Evolutionary conservation across 2,113 vertebrate genomes (phyloP), one percentile per base, ranked within the genome.

Genomic region (Hippocampus comes): DNA sequence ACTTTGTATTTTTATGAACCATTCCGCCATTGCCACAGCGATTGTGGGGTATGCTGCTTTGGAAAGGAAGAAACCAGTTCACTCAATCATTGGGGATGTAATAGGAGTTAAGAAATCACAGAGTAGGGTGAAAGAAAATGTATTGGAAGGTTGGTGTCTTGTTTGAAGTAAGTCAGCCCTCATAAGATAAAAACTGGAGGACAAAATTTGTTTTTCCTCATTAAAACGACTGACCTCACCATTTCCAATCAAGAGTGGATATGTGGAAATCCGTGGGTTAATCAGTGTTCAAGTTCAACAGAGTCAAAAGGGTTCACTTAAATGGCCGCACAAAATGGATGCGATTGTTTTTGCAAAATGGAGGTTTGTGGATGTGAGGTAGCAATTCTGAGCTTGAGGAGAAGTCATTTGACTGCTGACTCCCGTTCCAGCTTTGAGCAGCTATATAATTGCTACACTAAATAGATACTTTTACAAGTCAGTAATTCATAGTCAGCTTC

Each of bases 401-500:
- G 83, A 80, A 89, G 84, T 90, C 88, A 89, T 88, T 85, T 84
- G 72, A 78, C 85, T 88, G 84, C 87, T 88, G 86, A 89, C 84
- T 87, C 72, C 25, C 72, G 76, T 88, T 82, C 84, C 86, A 83
- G 81, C 86, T 42, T 78, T 78, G 85, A 88, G 84, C 75, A 15
- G 66, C 77, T 80, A 25, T 81, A 86, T 89, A 89, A 91, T 89
- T 88, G 87, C 87, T 84, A 64, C 81, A 81, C 79, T 90, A 89
- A 90, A 91, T 89, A 87, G 88, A 88, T 80, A 80, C 73, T 84
- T 86, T 89, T 85, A 79, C 83, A 76, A 85, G 79, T 79, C 75
- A 25, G 76, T 90, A 87, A 88, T 88, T 91, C 78, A 86, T 83
- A 87, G 88, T 89, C 87, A 86, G 82, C 85, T 89, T 89, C 86